Percentiles rank a stretch among this genome's conserved stretches.
phyloP scores from a whole-genome alignment of 2,888 invertebrate genomes.

The Taenaris catops region DNA sequence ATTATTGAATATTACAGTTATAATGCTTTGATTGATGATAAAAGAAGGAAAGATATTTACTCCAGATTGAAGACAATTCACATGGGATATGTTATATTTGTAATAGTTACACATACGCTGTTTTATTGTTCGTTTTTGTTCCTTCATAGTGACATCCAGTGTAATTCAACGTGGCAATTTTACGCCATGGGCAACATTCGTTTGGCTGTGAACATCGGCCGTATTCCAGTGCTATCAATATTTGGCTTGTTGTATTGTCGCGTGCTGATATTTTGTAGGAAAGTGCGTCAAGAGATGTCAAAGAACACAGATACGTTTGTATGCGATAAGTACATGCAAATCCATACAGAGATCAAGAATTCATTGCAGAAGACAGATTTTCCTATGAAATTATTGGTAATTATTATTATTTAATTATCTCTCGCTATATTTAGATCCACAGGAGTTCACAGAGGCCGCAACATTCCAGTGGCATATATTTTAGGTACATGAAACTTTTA shows the following conservation, averaged over 20 bases:
- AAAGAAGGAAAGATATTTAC: not conserved
- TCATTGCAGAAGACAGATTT: constrained; percentile 5
- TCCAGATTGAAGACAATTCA: not conserved
- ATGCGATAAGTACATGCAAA: not conserved
- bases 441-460: no score
- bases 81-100: not conserved
- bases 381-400: constrained; percentile 4
- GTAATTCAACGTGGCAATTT: not conserved
- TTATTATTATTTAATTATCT: not conserved
- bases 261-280: constrained; percentile 1
- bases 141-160: not conserved
- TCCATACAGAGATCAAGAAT: not conserved
- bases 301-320: not conserved
- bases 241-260: constrained; percentile 4
- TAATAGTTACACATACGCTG: not conserved
- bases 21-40: constrained; percentile 1
- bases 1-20: constrained; percentile 2
- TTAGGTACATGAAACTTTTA: no score
- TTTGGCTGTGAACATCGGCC: constrained; percentile 1
- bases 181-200: not conserved
- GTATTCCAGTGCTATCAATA: not conserved
- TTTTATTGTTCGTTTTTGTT: not conserved
- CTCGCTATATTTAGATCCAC: not conserved
- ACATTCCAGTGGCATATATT: no score
- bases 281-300: not conserved